Percentiles rank a stretch among this genome's conserved stretches.
phyloP scores from a whole-genome alignment of 1,140 invertebrate species.

The Eumeta japonica region DNA sequence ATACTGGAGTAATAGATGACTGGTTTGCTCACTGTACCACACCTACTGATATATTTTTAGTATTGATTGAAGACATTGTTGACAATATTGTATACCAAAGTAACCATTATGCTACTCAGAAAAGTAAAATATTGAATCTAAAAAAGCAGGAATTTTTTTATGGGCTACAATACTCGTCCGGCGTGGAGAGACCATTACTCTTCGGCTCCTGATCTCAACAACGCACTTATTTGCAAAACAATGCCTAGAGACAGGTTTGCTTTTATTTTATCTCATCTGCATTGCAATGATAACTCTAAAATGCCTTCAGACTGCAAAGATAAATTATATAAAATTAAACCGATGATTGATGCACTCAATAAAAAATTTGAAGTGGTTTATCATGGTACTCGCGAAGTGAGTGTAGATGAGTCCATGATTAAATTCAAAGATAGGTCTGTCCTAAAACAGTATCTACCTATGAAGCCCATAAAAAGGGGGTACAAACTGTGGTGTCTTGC shows the following conservation, averaged over 20 bases:
- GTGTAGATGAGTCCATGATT: slow-evolving; percentile 37
- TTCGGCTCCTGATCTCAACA: slow-evolving; percentile 21
- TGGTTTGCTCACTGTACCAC: slow-evolving; percentile 21
- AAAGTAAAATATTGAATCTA: slow-evolving; percentile 24
- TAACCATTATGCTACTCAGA: slow-evolving; percentile 28
- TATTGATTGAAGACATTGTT: slow-evolving; percentile 22
- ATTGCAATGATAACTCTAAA: slow-evolving; percentile 22
- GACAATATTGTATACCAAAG: slow-evolving; percentile 28
- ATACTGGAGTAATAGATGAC: slow-evolving; percentile 21
- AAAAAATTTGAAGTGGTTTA: slow-evolving; percentile 17
- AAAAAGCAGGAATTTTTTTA: slow-evolving; percentile 26
- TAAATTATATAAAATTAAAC: slow-evolving; percentile 22
- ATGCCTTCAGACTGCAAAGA: slow-evolving; percentile 18
- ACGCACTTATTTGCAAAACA: slow-evolving; percentile 19
- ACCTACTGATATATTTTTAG: slow-evolving; percentile 24
- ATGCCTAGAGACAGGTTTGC: slow-evolving; percentile 22
- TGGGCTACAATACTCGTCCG: slow-evolving; percentile 21
- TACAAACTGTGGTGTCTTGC: slow-evolving; percentile 42
- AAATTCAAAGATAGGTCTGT: slow-evolving; percentile 32
- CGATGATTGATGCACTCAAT: slow-evolving; percentile 19
- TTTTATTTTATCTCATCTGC: slow-evolving; percentile 19
- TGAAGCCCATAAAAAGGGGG: slow-evolving; percentile 52
- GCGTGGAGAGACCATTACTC: slow-evolving; percentile 20
- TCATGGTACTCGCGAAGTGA: slow-evolving; percentile 19
- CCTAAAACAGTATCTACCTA: slow-evolving; percentile 47